A percentile compares a stretch with the other conserved stretches of the same genome.
phyloP scores from a whole-genome alignment of 2,113 vertebrate genomes.

The Neoarius graeffei region DNA sequence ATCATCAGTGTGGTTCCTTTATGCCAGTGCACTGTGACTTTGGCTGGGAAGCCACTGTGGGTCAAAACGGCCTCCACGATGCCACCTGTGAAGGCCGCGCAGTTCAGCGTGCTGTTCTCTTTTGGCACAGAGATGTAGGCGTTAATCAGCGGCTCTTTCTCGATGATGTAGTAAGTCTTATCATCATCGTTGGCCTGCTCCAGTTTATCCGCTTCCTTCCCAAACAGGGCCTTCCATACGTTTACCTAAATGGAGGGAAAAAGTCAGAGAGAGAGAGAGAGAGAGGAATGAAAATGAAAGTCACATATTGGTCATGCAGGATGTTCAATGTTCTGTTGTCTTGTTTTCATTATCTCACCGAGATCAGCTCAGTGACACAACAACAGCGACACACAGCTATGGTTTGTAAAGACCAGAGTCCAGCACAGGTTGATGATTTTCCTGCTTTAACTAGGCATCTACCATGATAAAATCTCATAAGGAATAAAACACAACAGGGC shows the following conservation, averaged over 20 bases:
- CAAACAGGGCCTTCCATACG: conserved; percentile 90
- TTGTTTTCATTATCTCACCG: neutral
- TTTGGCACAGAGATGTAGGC: conserved; percentile 89
- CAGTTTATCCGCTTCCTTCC: conserved; percentile 91
- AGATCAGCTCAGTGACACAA: neutral
- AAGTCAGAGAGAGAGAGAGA: neutral
- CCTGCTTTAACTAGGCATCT: neutral
- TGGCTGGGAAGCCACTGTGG: conserved; percentile 89
- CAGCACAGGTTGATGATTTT: neutral
- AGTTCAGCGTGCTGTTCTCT: conserved; percentile 94
- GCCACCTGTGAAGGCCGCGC: conserved; percentile 88
- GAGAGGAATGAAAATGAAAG: neutral
- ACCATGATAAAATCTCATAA: neutral
- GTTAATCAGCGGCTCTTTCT: conserved; percentile 90
- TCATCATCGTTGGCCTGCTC: conserved; percentile 95
- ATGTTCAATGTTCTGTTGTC: too few relatives aligned
- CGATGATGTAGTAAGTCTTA: conserved; percentile 92
- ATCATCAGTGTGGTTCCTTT: conserved; percentile 98
- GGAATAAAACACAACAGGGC: neutral
- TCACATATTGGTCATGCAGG: neutral
- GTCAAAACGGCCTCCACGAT: conserved; percentile 87
- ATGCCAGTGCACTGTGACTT: conserved; percentile 93
- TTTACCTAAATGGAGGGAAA: conserved; percentile 30
- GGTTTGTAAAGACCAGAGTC: neutral
- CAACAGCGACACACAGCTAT: neutral